Percentiles rank a stretch among this genome's conserved stretches.
Evolutionary conservation across 2,888 invertebrate genomes (phyloP).

Genomic region (Tholera decimalis): DNA sequence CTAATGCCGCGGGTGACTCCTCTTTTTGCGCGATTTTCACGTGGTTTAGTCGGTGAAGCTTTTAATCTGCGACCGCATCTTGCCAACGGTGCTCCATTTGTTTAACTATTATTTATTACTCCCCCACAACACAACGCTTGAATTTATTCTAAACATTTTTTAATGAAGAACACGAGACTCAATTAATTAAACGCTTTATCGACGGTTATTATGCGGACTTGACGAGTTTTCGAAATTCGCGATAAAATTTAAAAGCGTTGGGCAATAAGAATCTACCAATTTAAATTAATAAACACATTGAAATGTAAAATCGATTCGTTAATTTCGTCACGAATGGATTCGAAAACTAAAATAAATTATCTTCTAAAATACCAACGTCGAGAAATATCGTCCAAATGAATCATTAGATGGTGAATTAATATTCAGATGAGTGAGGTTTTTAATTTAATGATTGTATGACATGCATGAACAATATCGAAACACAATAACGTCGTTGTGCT

Average conservation of each 20-base stretch:
- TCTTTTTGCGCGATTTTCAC: slow-evolving; percentile 91
- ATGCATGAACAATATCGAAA: slow-evolving; percentile 20
- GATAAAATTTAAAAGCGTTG: slow-evolving; percentile 54
- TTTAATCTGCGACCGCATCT: slow-evolving; percentile 90
- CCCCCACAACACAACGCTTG: slow-evolving; percentile 42
- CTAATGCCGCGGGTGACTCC: slow-evolving; percentile 91
- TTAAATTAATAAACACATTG: slow-evolving; percentile 60
- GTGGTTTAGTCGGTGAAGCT: slow-evolving; percentile 90
- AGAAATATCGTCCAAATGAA: slow-evolving; percentile 46
- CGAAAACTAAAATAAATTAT: slow-evolving; percentile 49
- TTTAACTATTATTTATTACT: slow-evolving; percentile 69
- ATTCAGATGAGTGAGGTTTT: slow-evolving; percentile 36
- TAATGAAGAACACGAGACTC: slow-evolving; percentile 34
- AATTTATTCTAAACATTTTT: slow-evolving; percentile 47
- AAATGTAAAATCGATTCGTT: slow-evolving; percentile 55
- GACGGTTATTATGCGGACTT: slow-evolving; percentile 30
- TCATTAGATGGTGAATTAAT: slow-evolving; percentile 46
- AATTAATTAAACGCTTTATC: slow-evolving; percentile 48
- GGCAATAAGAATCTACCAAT: slow-evolving; percentile 51
- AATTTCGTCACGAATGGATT: slow-evolving; percentile 63
- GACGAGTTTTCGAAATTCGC: slow-evolving; percentile 49
- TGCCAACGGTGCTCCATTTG: slow-evolving; percentile 84
- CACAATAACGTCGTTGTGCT: too few relatives aligned
- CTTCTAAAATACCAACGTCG: slow-evolving; percentile 45
- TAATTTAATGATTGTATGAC: slow-evolving; percentile 28